Conservation (phyloP, 2,113 vertebrate species). For the Sarotherodon lohbergeri region DNA sequence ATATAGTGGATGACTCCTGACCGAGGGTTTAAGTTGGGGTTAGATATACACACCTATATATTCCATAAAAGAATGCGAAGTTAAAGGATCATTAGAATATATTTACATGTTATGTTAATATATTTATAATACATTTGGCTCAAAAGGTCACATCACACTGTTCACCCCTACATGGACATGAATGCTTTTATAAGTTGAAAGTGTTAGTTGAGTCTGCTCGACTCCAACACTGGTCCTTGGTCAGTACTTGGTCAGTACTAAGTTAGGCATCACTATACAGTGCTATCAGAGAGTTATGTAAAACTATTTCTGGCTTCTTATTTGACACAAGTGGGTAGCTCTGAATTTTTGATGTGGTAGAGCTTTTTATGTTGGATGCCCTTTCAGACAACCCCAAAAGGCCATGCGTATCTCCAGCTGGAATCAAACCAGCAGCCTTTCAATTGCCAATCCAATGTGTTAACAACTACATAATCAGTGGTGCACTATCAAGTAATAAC, state of each 20-base stretch:
- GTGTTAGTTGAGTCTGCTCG: neutral
- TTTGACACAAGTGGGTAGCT: neutral
- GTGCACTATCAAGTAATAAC: neutral
- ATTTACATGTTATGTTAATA: neutral
- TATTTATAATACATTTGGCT: neutral
- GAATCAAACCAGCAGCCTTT: neutral
- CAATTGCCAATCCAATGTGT: neutral
- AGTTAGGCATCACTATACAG: neutral
- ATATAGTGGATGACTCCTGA: too few species aligned
- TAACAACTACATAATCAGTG: neutral
- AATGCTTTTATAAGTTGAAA: neutral
- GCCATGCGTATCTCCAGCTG: neutral
- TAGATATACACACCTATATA: too few species aligned
- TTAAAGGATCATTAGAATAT: neutral
- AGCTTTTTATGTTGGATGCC: neutral
- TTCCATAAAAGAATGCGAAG: neutral
- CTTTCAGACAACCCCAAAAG: neutral
- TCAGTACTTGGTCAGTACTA: neutral
- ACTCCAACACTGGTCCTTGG: neutral
- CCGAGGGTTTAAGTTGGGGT: too few species aligned
- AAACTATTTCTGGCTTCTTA: neutral
- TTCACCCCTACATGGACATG: neutral
- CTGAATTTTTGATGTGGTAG: neutral
- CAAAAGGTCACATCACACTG: neutral
- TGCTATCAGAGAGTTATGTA: neutral